Base-by-base conservation (phyloP, 2,797 vertebrate genomes). In the Microctenopoma steveboyesi region DNA sequence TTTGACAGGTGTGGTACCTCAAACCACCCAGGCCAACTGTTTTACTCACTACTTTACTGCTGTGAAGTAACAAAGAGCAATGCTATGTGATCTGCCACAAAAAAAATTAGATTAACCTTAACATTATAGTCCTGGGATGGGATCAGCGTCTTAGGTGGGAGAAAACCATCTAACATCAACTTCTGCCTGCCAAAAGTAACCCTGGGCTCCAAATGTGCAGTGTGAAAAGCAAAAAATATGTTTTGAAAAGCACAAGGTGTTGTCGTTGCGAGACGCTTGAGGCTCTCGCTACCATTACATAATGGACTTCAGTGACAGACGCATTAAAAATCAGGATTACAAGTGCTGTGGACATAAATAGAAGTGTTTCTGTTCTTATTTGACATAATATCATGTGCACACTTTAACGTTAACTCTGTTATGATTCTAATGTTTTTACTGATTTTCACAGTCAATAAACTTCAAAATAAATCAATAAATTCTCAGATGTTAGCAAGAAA, bases 141-240 rank as follows among this genome's bases (percentile, higher is more conserved):
- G 69, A 27, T 55, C 16, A 22, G 30, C 16, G 13, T 28, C 16
- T 49, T 6, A n/a, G 18, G 3, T 48, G 16, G 39, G 64, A 43
- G 37, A 52, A 60, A 52, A 56, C 9, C 10, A 25, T 11, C 4
- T 39, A 6, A 51, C 9, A 27, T 6, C 11, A 28, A 1, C 25
- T n/a, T 3, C 37, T 7, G 33, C 13, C 12, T 33, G 18, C 10
- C 54, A 64, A 78, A 12, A 16, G 12, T n/a, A 45, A 78, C 51
- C 69, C 63, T 65, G 67, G 64, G 43, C 45, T 42, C 9, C 35
- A 76, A 39, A 47, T 15, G 73, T 81, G 62, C 60, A 82, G 66
- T 78, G 72, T 75, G 70, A 72, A 85, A 76, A 81, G 69, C 54
- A 63, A 4, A 22, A 51, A 15, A 64, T 11, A 13, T n/a, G 5